Conservation (phyloP, 2,113 vertebrate species). For the Engraulis encrasicolus region DNA sequence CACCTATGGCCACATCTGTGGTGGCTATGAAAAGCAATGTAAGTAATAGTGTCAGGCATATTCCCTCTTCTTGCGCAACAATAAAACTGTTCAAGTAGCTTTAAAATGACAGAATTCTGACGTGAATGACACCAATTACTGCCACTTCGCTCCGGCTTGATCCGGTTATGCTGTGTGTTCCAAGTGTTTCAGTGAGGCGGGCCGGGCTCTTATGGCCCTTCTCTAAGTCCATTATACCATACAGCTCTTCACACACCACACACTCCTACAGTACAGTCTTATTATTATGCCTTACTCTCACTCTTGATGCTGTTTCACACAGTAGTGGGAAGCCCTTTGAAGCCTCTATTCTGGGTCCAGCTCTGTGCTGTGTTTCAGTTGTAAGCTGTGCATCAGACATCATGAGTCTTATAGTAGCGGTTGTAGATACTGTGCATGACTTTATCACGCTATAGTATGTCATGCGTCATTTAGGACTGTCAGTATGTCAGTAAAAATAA, state of each 20-base stretch:
- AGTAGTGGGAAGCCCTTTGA: neutral
- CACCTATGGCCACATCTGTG: neutral
- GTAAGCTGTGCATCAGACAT: too few species aligned
- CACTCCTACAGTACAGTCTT: too few species aligned
- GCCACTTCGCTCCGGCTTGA: neutral
- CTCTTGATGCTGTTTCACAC: neutral
- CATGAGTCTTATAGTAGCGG: too few species aligned
- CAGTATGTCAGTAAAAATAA: too few species aligned
- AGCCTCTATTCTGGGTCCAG: neutral
- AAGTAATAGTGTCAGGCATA: neutral
- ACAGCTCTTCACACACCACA: neutral
- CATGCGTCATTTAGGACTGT: too few species aligned
- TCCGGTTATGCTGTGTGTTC: neutral
- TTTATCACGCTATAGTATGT: too few species aligned
- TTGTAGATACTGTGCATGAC: too few species aligned
- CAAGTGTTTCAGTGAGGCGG: neutral
- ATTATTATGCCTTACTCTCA: neutral
- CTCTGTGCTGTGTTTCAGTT: too few species aligned
- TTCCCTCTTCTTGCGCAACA: neutral
- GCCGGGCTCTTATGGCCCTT: neutral
- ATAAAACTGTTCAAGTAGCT: neutral
- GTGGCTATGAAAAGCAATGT: neutral
- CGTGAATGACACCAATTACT: neutral
- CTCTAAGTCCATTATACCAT: neutral
- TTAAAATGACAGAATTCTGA: neutral